Percentiles rank a stretch among this genome's conserved stretches.
phyloP scores from a whole-genome alignment of 2,797 vertebrate species.

The Paguma larvata region DNA sequence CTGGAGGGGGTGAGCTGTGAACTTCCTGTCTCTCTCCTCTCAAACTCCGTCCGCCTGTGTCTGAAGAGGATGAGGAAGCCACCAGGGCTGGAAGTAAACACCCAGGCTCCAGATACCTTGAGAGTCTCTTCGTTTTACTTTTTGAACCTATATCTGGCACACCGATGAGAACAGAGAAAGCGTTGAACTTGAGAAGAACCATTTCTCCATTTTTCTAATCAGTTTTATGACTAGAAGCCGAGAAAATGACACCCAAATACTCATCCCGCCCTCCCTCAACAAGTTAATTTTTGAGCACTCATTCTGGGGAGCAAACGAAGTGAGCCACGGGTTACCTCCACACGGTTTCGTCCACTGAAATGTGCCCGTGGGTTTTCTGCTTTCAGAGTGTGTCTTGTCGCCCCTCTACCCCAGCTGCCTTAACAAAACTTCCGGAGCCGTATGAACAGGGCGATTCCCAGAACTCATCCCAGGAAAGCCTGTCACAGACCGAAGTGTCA shows the following conservation, averaged over 20 bases:
- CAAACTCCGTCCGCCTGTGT: fast-evolving
- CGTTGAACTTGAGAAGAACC: background rate
- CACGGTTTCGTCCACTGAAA: background rate
- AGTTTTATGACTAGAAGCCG: background rate
- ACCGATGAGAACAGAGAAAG: background rate
- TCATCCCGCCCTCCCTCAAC: background rate
- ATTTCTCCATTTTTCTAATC: background rate
- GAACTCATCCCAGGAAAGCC: background rate
- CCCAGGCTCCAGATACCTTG: background rate
- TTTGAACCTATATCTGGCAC: background rate
- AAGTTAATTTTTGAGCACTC: background rate
- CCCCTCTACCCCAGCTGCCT: background rate
- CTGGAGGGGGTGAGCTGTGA: background rate
- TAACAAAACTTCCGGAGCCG: background rate
- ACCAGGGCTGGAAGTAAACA: background rate
- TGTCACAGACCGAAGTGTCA: background rate
- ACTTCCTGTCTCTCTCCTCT: background rate
- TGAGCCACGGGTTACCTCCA: fast-evolving
- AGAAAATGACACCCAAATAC: background rate
- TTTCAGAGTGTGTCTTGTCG: background rate
- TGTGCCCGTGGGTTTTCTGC: background rate
- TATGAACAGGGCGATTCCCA: background rate
- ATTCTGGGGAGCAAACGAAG: background rate
- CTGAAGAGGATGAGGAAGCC: background rate
- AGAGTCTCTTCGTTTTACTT: background rate